Conservation (phyloP, 2,113 vertebrate species). For the Corapipo altera region DNA sequence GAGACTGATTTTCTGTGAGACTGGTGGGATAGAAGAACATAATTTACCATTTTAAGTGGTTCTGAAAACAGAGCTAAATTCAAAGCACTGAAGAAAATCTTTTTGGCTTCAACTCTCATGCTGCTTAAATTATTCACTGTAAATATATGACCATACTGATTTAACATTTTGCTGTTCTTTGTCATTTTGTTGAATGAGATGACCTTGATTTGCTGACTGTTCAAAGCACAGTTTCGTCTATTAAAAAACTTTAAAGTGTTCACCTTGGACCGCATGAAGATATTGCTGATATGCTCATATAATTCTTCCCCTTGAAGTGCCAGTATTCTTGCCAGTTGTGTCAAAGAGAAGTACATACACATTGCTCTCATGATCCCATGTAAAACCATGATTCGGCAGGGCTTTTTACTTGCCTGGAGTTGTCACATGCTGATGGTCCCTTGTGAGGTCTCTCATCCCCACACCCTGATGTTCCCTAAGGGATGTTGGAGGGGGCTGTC, state of each 20-base stretch:
- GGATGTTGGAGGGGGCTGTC: neutral
- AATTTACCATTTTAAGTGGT: neutral
- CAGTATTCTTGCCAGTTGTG: neutral
- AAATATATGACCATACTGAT: neutral
- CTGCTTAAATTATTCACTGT: conserved; percentile 30
- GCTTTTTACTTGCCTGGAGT: neutral
- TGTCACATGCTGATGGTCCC: neutral
- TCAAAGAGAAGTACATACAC: neutral
- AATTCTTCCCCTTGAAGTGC: neutral
- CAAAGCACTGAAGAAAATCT: neutral
- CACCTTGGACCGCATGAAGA: neutral
- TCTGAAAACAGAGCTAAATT: neutral
- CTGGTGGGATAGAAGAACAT: neutral
- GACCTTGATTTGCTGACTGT: neutral
- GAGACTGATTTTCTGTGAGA: neutral
- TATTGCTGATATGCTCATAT: neutral
- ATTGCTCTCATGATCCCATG: neutral
- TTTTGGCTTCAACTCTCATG: neutral
- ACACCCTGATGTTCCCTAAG: neutral
- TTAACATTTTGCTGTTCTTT: conserved; percentile 17
- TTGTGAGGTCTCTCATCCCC: neutral
- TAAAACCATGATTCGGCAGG: neutral
- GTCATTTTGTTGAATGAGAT: neutral
- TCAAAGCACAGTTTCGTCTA: neutral
- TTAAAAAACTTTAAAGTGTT: neutral